Evolutionary conservation across 35 echinoderm and acorn worm species (phyloP).

Genomic region (Chiridota heheva): DNA sequence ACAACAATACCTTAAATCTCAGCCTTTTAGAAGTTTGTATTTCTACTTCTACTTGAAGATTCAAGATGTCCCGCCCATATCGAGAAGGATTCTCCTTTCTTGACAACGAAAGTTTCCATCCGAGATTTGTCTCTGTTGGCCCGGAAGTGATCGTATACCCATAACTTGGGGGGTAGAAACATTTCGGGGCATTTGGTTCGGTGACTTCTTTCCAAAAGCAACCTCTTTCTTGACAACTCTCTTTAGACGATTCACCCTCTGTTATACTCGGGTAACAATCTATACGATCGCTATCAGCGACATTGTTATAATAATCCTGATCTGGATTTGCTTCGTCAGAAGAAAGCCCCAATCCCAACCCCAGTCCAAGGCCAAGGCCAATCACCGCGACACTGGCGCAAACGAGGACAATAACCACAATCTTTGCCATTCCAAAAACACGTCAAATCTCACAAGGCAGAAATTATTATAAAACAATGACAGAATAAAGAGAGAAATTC

Average conservation of each 20-base stretch:
- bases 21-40: constrained; percentile 69
- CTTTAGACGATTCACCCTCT: constrained; percentile 7
- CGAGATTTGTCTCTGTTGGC: constrained; percentile 47
- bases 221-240: constrained; percentile 61
- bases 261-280: constrained; percentile 65
- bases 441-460: too few relatives aligned
- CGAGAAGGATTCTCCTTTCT: constrained; percentile 52
- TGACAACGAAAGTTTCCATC: constrained; percentile 47
- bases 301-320: constrained; percentile 28
- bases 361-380: neutral
- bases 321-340: neutral
- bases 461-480: too few relatives aligned
- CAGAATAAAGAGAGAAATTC: too few relatives aligned
- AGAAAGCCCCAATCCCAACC: constrained; percentile 3
- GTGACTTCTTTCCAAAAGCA: constrained; percentile 69
- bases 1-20: constrained; percentile 66
- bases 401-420: too few relatives aligned
- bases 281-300: constrained; percentile 33
- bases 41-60: constrained; percentile 65
- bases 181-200: constrained; percentile 47
- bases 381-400: too few relatives aligned
- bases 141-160: constrained; percentile 41
- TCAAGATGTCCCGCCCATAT: constrained; percentile 55
- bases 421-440: too few relatives aligned
- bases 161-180: constrained; percentile 65